Percentiles rank a stretch among this genome's conserved stretches.
phyloP scores from a whole-genome alignment of 2,888 invertebrate species.

The Metallyticus violacea region DNA sequence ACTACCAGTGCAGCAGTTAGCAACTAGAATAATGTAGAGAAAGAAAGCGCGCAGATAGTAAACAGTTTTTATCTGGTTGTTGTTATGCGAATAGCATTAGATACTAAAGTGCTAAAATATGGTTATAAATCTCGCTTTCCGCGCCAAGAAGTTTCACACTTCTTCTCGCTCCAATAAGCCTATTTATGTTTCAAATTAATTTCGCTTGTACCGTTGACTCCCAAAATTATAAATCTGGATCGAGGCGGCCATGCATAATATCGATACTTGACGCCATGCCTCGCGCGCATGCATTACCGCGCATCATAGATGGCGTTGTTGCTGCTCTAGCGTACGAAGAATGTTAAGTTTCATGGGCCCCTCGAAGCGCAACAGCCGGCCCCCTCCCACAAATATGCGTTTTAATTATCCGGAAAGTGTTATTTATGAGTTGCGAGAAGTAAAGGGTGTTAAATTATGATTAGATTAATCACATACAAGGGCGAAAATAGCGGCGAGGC shows the following conservation, averaged over 20 bases:
- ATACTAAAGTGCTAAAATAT: background rate
- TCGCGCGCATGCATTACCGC: background rate
- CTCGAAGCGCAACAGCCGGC: background rate
- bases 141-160: background rate
- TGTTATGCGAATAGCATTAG: background rate
- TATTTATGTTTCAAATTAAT: background rate
- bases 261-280: background rate
- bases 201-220: background rate
- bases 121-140: background rate
- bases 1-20: background rate
- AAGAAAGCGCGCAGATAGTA: background rate
- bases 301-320: background rate
- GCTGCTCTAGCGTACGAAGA: no score
- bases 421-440: slow-evolving; percentile 26
- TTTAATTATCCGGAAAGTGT: slow-evolving; percentile 26
- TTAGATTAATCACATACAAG: slow-evolving; percentile 25
- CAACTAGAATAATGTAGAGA: background rate
- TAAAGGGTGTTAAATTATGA: slow-evolving; percentile 27
- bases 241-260: background rate
- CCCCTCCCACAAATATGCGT: slow-evolving; percentile 25
- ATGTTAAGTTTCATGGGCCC: background rate
- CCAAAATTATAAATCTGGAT: background rate
- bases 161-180: background rate
- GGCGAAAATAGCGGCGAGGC: background rate
- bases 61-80: background rate